phyloP scores from a whole-genome alignment of 2,113 vertebrate species.

The Dicentrarchus labrax region DNA sequence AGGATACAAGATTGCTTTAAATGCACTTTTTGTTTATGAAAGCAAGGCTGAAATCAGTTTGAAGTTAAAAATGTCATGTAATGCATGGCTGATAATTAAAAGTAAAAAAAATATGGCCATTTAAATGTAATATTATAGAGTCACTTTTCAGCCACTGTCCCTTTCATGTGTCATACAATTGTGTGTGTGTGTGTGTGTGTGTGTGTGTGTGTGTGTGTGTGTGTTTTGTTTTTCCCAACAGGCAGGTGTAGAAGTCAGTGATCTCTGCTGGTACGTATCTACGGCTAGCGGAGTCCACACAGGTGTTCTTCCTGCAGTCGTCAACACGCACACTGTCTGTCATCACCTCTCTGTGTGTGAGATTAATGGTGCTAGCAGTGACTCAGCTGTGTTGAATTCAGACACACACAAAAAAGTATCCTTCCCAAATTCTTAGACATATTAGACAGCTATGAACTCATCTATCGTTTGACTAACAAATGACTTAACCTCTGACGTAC shows the following conservation, averaged over 20 bases:
- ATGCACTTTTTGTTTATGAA: not conserved
- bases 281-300: constrained; percentile 50
- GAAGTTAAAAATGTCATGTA: not conserved
- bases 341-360: constrained; percentile 57
- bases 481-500: constrained; percentile 43
- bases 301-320: constrained; percentile 73
- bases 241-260: constrained; percentile 72
- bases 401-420: constrained; percentile 29
- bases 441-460: constrained; percentile 64
- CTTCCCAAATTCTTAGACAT: constrained; percentile 67
- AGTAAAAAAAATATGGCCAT: too few relatives aligned
- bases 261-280: constrained; percentile 62
- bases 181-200: constrained; percentile 26
- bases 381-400: constrained; percentile 74
- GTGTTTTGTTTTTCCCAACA: constrained; percentile 47
- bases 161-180: constrained; percentile 12
- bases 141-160: not conserved
- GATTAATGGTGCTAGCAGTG: constrained; percentile 68
- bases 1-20: too few relatives aligned
- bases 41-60: not conserved
- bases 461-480: constrained; percentile 54
- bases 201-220: constrained; percentile 11
- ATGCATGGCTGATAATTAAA: not conserved
- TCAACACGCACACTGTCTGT: constrained; percentile 58
- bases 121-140: not conserved